Conservation (phyloP, 37 sponge, comb jelly and placozoan species). For the Aphrocallistes beatrix region DNA sequence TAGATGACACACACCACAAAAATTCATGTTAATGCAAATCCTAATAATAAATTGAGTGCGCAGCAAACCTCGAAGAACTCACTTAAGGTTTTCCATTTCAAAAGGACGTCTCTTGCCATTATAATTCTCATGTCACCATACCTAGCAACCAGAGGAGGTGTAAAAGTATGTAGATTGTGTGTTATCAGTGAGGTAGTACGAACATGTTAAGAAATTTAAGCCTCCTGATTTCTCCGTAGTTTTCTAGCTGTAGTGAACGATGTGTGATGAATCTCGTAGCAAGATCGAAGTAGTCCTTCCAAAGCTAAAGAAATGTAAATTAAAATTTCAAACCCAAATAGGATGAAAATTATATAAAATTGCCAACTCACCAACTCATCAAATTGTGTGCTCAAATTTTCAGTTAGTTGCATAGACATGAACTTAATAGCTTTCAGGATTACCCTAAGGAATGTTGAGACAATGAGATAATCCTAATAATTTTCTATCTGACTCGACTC, state of each 20-base stretch:
- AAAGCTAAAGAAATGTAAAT: slow-evolving; percentile 11
- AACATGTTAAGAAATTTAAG: slow-evolving; percentile 18
- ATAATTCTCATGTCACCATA: slow-evolving; percentile 25
- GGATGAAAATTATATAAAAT: not conserved
- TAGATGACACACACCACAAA: too few relatives aligned
- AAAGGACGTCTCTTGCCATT: slow-evolving; percentile 18
- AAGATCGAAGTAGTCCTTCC: slow-evolving; percentile 38
- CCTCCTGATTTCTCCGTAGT: slow-evolving; percentile 20
- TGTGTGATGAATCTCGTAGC: slow-evolving; percentile 27
- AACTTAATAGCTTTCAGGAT: not conserved
- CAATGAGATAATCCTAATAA: not conserved
- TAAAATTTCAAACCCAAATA: not conserved
- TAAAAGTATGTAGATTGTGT: not conserved
- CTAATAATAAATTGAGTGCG: too few relatives aligned
- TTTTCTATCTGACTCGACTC: not conserved
- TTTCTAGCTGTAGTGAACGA: slow-evolving; percentile 30
- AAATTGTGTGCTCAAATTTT: not conserved
- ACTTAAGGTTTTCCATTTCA: slow-evolving; percentile 10
- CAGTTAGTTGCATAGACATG: not conserved
- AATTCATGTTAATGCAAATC: too few relatives aligned
- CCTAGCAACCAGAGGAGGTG: not conserved
- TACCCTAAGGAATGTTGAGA: too few relatives aligned
- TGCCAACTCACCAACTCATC: slow-evolving; percentile 3
- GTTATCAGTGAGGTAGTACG: too few relatives aligned
- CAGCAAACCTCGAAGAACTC: too few relatives aligned